Base-by-base conservation (phyloP, 2,797 vertebrate genomes). In the Protonibea diacanthus region DNA sequence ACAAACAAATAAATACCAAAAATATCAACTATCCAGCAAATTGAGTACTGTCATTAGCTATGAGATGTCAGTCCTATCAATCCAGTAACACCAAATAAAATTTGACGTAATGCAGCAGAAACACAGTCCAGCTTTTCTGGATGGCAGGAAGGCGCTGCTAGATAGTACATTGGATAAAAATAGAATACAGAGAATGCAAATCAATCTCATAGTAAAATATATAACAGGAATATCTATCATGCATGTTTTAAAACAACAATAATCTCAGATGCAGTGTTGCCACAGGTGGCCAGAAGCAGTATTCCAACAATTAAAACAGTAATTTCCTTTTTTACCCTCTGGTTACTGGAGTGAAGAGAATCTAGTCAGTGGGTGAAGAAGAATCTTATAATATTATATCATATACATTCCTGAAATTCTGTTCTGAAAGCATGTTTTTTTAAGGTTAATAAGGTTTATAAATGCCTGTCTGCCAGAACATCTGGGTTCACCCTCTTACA, bases 101-200 rank as follows among this genome's bases (percentile, higher is more conserved):
- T 56, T 33, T 51, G 29, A 61, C 58, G 48, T 25, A 59, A 72
- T 51, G 1, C 61, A 72, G 15, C 29, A 61, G 5, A 49, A 40
- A 33, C 6, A n/a, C 10, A 58, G 10, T 52, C 49, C 1, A 63
- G 25, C 3, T 9, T 42, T 56, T 49, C 5, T 47, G 38, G n/a
- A 62, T 48, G 18, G 49, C 45, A 57, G 33, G 6, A 27, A 62
- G 27, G 48, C 4, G n/a, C 5, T 13, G 9, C 20, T 48, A 18
- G 27, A 40, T 66, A 61, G 47, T n/a, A n/a, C 15, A 56, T 6
- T 38, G 4, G 3, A 44, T 2, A 29, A 27, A 49, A 61, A 40
- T 17, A 1, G 70, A 58, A 64, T n/a, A 14, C 20, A 25, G 4
- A 7, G 14, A 63, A 51, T 38, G 42, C 13, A 53, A 65, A 66